phyloP scores from a whole-genome alignment of 2,113 vertebrate genomes.

The Aplodontia rufa region DNA sequence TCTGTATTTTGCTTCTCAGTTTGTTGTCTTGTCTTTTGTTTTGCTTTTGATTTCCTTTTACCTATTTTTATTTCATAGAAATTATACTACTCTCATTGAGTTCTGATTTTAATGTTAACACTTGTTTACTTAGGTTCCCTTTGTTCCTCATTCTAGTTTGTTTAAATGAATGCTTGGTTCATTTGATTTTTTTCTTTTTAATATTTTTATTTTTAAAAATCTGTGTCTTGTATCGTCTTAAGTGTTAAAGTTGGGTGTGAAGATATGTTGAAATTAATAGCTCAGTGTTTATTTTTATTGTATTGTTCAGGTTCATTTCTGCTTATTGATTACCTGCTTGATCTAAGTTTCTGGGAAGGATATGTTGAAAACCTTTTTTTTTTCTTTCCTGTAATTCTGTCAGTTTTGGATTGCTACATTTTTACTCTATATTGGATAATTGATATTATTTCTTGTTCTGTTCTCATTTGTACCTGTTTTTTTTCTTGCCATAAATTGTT shows the following conservation, averaged over 20 bases:
- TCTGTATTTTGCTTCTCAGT: neutral
- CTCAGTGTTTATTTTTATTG: neutral
- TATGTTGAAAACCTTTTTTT: neutral
- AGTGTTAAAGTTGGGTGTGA: neutral
- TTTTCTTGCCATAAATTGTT: neutral
- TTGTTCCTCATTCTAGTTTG: neutral
- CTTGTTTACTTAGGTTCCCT: neutral
- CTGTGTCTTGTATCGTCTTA: too few relatives aligned
- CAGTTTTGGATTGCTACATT: neutral
- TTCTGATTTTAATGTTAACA: neutral
- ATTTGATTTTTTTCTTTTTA: neutral
- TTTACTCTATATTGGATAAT: neutral
- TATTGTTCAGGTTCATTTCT: neutral
- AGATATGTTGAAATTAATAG: neutral
- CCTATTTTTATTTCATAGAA: neutral
- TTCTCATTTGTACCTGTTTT: neutral
- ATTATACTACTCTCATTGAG: neutral
- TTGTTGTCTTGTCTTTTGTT: neutral
- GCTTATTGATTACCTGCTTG: neutral
- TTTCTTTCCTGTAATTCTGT: neutral
- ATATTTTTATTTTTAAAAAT: neutral
- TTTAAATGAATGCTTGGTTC: conserved; percentile 18
- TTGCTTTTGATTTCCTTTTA: conserved; percentile 1
- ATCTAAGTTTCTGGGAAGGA: neutral
- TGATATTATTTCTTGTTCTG: neutral